Base-by-base conservation (phyloP, 2,113 vertebrate genomes). In the Alouatta palliata region DNA sequence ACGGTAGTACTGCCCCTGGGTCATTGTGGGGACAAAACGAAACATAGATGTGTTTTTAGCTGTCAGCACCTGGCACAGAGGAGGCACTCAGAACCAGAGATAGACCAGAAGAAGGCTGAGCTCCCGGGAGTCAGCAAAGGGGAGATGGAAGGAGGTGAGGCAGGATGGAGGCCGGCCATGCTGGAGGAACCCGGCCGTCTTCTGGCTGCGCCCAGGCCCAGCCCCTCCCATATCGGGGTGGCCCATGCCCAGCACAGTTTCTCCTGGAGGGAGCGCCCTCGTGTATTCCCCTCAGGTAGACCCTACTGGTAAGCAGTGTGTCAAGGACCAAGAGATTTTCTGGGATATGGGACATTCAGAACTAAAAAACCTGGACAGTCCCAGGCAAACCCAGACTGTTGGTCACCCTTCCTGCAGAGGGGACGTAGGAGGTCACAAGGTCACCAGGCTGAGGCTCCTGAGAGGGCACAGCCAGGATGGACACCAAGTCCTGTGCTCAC, bases 201-300 rank as follows among this genome's bases (percentile, higher is more conserved):
- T 54, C 47, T 19, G 77, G 77, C n/a, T 0, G 5, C 19, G 64
- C 21, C 85, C 47, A 54, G 66, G 66, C 66, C 66, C 6, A 0
- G 82, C 30, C 61, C n/a, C 76, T 16, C n/a, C 25, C n/a, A 40
- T 49, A 8, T 21, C 37, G 25, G 17, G 17, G 20, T 37, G 17
- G 30, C 13, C 40, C 54, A 10, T n/a, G 5, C 56, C 43, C 43
- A 27, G 32, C 20, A 64, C 9, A 47, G 88, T 25, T 52, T 70
- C 43, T 27, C 73, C 40, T 47, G 49, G 49, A 10, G 43, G 66
- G 4, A 11, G 25, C 4, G 1, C n/a, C 81, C 40, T 71, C 14
- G 54, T 40, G 8, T 0, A 4, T 8, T 12, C 3, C 37, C 8
- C 47, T 45, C 3, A 0, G 68, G 11, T 16, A 45, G 71, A 25